Conservation (phyloP, 1,140 invertebrate genomes). For the Oryzaephilus surinamensis region DNA sequence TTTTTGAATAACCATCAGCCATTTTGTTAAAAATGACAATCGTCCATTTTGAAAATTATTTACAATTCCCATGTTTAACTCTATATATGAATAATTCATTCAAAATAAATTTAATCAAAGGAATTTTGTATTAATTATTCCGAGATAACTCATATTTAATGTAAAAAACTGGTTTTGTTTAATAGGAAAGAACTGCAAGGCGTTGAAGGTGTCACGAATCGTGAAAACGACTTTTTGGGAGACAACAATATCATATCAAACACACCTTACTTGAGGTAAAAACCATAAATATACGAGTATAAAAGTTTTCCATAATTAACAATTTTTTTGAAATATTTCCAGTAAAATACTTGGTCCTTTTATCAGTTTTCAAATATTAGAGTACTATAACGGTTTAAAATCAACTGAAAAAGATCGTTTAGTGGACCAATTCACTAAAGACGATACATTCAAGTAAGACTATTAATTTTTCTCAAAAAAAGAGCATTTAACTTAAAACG, state of each 20-base stretch:
- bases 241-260: slow-evolving; percentile 45
- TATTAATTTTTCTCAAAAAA: not conserved
- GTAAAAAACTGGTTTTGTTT: too few species aligned
- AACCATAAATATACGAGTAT: slow-evolving; percentile 11
- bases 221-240: slow-evolving; percentile 41
- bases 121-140: too few species aligned
- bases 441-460: slow-evolving; percentile 26
- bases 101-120: too few species aligned
- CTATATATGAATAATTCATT: too few species aligned
- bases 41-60: too few species aligned
- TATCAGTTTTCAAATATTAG: slow-evolving; percentile 39
- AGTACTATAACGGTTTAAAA: slow-evolving; percentile 27
- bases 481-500: slow-evolving; percentile 1
- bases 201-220: slow-evolving; percentile 34
- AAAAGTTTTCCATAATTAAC: slow-evolving; percentile 10
- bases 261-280: slow-evolving; percentile 47
- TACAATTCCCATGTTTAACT: too few species aligned
- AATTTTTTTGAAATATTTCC: slow-evolving; percentile 14
- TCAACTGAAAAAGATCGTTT: slow-evolving; percentile 30
- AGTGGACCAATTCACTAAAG: slow-evolving; percentile 19
- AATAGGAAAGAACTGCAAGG: slow-evolving; percentile 31
- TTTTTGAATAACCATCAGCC: not conserved
- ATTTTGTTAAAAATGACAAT: not conserved
- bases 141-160: too few species aligned
- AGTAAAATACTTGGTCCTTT: slow-evolving; percentile 40